Base-by-base conservation (phyloP, 2,797 vertebrate species). In the Ara ararauna region DNA sequence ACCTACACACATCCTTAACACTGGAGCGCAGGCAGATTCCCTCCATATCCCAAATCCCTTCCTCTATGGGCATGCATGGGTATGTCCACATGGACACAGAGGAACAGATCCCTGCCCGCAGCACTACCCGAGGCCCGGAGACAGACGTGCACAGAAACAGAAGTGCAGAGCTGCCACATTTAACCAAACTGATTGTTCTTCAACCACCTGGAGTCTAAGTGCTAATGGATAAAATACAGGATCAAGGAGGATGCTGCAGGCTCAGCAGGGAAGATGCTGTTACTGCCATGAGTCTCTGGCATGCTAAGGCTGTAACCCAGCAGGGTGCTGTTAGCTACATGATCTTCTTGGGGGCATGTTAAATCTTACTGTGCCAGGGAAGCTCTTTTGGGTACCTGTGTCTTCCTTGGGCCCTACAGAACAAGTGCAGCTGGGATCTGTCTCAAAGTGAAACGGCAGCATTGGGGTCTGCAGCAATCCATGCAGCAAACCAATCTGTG, bases 401-500 rank as follows among this genome's bases (percentile, higher is more conserved):
- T 36, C 68, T 79, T 44, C 56, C 34, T 40, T 1, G 1, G 47
- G 13, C 18, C 5, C 45, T 66, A 42, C 29, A 77, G 51, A 71
- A 38, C 9, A 74, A 65, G 13, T 5, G 11, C 40, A 79, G 18
- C 50, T 74, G 68, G 32, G 32, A 44, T 48, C 24, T 65, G 67
- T 45, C 60, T 34, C 24, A 18, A 27, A 30, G 23, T 4, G n/a
- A 45, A 56, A 58, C 8, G 24, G 32, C n/a, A 58, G 48, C 50
- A 48, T 24, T 3, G 24, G 38, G 38, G 26, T 34, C 16, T 48
- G 14, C 44, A 87, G 27, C 48, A 47, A 8, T 47, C 44, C 19
- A 8, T 5, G 12, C 1, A 2, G 30, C 38, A 75, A 66, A 53
- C 4, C 1, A 2, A 36, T 11, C 13, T 1, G 12, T 15, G 24